Base-by-base conservation (phyloP, 2,888 invertebrate genomes). In the Eugnorisma glareosa region DNA sequence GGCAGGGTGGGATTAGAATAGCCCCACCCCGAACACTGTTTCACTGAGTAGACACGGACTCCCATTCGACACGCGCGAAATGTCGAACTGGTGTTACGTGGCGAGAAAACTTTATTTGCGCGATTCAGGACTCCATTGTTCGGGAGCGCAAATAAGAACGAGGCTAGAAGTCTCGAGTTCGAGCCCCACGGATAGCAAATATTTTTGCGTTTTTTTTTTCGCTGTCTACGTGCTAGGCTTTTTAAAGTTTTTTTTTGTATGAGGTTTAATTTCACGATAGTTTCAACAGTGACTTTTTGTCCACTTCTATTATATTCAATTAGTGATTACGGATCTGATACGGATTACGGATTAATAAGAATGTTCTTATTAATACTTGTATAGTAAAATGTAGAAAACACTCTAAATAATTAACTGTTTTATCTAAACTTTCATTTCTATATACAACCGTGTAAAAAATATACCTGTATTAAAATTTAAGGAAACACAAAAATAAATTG, bases 21-120 rank as follows among this genome's bases (percentile, higher is more conserved):
- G 80, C 35, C 40, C 40, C 40, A 40, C 40, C 11, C 40, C 40
- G 11, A 40, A 40, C 40, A 11, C 40, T 40, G 40, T n/a, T 1
- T 61, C 1, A 51, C 83, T 72, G 83, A 51, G 83, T 68, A 77
- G 81, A 83, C 37, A 83, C 68, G 71, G 78, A 81, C 83, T 77
- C 63, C 48, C 31, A 11, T 1, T 10, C 0, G 0, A 0, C 0
- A 0, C 0, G 0, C 1, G 8, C 3, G 15, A 45, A 31, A 66
- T 28, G 15, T 48, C 24, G 6, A 67, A 28, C 3, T 24, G 5
- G 0, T 40, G 31, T 35, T 31, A 45, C 24, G 35, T 4, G 21
- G 1, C 18, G 31, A 3, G 59, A 57, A 69, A 81, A 81, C 84
- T 83, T 67, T 35, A 0, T 48, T 83, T 57, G 72, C 72, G 81